phyloP scores from a whole-genome alignment of 2,113 vertebrate species.

The Thamnaconus septentrionalis region DNA sequence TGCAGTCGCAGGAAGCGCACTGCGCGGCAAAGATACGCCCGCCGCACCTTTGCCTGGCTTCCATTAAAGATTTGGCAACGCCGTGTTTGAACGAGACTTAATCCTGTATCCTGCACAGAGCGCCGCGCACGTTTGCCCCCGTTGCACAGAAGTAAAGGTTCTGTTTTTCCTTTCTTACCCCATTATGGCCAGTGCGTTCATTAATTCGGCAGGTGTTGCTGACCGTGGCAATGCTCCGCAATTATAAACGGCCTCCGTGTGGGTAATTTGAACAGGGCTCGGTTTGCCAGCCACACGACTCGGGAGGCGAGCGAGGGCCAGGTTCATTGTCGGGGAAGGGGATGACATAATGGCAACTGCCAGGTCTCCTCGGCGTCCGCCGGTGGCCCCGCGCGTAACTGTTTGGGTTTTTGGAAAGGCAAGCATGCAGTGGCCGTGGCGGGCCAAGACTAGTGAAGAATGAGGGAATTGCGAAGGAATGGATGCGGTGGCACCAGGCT shows the following conservation, averaged over 20 bases:
- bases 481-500: conserved; percentile 75
- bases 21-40: conserved; percentile 53
- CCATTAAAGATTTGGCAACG: conserved; percentile 56
- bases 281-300: conserved; percentile 46
- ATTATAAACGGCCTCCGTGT: conserved; percentile 33
- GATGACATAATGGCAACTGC: conserved; percentile 55
- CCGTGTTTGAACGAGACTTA: conserved; percentile 53
- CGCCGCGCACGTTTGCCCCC: conserved; percentile 18
- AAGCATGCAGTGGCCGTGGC: conserved; percentile 60
- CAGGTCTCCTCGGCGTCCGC: conserved; percentile 53
- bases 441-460: conserved; percentile 54
- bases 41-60: conserved; percentile 52
- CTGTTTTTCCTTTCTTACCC: not conserved
- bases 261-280: conserved; percentile 36
- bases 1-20: conserved; percentile 62
- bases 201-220: no score
- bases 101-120: conserved; percentile 27
- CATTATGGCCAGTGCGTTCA: no score
- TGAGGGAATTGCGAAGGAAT: conserved; percentile 68
- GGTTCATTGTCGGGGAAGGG: conserved; percentile 42
- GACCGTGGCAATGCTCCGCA: no score
- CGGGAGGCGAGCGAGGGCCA: conserved; percentile 43
- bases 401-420: conserved; percentile 42
- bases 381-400: conserved; percentile 38
- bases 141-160: conserved; percentile 12